Evolutionary conservation across 2,888 invertebrate genomes (phyloP).

Genomic region (Microplitis manilae): DNA sequence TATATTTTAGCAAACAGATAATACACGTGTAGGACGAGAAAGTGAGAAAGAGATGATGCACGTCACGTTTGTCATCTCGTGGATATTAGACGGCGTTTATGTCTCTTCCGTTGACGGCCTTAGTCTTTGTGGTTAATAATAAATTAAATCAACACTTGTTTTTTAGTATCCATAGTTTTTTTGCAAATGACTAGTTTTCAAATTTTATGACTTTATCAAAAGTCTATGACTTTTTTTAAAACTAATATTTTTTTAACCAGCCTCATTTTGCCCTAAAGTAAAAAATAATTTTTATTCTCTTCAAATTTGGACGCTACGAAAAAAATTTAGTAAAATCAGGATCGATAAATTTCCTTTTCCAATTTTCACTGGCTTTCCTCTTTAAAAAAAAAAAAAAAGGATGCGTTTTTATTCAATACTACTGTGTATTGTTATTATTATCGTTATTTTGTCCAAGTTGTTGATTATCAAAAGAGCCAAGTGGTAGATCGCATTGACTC

Average conservation of each 20-base stretch:
- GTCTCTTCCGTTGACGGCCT: conserved; percentile 52
- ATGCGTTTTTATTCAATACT: not conserved
- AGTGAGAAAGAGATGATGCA: conserved; percentile 41
- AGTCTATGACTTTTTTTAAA: too few relatives aligned
- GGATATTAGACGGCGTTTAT: conserved; percentile 65
- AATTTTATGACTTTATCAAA: not conserved
- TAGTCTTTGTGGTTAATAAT: conserved; percentile 53
- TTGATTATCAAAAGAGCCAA: conserved; percentile 12
- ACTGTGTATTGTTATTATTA: not conserved
- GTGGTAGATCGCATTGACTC: not conserved
- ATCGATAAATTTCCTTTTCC: too few relatives aligned
- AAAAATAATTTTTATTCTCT: too few relatives aligned
- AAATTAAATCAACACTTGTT: conserved; percentile 56
- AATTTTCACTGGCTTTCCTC: too few relatives aligned
- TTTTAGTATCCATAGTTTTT: conserved; percentile 57
- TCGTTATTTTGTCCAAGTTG: not conserved
- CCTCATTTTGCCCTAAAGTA: too few relatives aligned
- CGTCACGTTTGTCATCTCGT: conserved; percentile 63
- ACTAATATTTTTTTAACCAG: too few relatives aligned
- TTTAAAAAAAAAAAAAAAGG: too few relatives aligned
- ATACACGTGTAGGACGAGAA: not conserved
- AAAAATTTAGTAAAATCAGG: too few relatives aligned
- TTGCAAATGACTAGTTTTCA: not conserved
- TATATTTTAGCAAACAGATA: not conserved
- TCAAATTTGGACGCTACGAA: too few relatives aligned